phyloP scores from a whole-genome alignment of 1,140 invertebrate species.

The Lepidurus packardi region DNA sequence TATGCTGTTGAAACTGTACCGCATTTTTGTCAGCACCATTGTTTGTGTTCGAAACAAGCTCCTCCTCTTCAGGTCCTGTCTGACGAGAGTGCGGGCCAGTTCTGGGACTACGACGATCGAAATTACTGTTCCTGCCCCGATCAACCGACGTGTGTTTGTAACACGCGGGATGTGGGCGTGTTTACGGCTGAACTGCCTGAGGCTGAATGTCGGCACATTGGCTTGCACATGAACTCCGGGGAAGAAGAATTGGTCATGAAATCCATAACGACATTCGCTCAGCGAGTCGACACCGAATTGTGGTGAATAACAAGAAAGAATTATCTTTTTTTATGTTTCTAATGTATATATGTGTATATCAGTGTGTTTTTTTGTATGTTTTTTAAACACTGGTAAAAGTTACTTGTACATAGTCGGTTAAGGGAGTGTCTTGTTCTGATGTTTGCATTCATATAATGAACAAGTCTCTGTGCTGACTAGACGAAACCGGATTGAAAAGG shows the following conservation, averaged over 20 bases:
- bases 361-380: neutral
- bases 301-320: neutral
- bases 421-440: too few species aligned
- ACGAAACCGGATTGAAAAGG: neutral
- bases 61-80: neutral
- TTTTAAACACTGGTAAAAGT: neutral
- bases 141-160: neutral
- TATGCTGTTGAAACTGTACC: neutral
- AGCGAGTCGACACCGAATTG: neutral
- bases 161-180: neutral
- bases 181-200: neutral
- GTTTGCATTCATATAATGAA: too few species aligned
- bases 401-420: too few species aligned
- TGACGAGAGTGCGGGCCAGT: neutral
- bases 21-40: neutral
- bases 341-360: neutral
- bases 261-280: neutral
- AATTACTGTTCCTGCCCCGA: neutral
- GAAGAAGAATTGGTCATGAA: neutral
- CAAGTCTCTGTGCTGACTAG: neutral
- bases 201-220: neutral
- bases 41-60: neutral
- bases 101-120: neutral
- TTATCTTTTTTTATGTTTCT: neutral
- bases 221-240: neutral